Evolutionary conservation across 2,113 vertebrate species (phyloP), one percentile per base, ranked within the genome.

Genomic region (Eublepharis macularius): DNA sequence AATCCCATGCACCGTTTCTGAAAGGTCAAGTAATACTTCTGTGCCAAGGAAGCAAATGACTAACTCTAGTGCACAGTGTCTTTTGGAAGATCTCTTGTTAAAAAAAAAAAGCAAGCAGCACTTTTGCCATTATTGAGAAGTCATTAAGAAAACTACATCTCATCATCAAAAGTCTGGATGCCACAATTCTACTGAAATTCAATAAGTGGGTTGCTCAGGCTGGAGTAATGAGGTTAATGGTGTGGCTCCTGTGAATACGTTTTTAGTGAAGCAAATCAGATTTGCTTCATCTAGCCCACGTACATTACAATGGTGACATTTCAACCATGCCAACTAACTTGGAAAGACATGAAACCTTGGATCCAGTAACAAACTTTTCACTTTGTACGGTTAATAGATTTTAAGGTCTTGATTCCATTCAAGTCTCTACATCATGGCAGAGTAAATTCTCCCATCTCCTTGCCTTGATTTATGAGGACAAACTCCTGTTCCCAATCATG

Each of bases 1-100:
- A 93, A 87, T 88, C 90, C 88, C 85, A 86, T 60, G 72, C 11
- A 6, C 3, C 80, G 75, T 34, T 92, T 91, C 88, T 81, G 77
- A 94, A 94, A 94, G 89, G 91, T 93, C 88, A 92, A 93, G 72
- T 81, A 84, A 91, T 21, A 43, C 70, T 29, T 39, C 86, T 90
- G 70, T 91, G 89, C 76, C 88, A 65, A 4, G 91, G 90, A 95
- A 89, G 78, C 87, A n/a, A 92, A 93, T 84, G 85, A 89, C 65
- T 86, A 65, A 1, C 6, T 82, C 36, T 43, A 45, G 32, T 16
- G 11, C 43, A 78, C 39, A 83, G 17, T 51, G 32, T 69, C 17
- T 21, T 57, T 82, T 85, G 86, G 84, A 86, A 87, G 34, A 82
- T 92, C 87, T 78, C 12, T 26, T 49, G 19, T 89, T 68, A 54